Evolutionary conservation across 2,888 invertebrate genomes (phyloP), one percentile per base, ranked within the genome.

Genomic region (Cacoxenus indagator): DNA sequence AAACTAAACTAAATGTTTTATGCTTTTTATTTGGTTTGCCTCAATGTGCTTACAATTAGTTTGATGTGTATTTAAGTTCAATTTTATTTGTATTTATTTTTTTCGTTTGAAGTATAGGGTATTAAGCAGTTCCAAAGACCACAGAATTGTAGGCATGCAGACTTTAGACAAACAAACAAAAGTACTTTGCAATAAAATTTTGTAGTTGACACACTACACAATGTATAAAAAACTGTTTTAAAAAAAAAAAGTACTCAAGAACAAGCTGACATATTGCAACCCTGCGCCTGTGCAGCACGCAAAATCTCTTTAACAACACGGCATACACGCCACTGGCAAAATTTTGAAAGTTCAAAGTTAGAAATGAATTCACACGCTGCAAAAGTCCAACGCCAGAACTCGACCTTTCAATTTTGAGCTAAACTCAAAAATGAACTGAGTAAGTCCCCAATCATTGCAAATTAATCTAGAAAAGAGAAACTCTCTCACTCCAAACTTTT

Each of bases 401-500:
- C 26, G 68, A 61, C 61, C 29, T 22, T 68, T 67, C 57, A 68
- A 65, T 68, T 71, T 71, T 67, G 70, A 71, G 45, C 37, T 19
- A 6, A 31, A 17, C 51, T 71, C 67, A 68, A 70, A 68, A 70
- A 51, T 68, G 48, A 66, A 68, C 22, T 37, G 67, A 55, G 37
- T 67, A 67, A 48, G 59, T 17, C n/a, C 37, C 31, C 26, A 51
- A 51, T 51, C 51, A 4, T 19, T 2, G 19, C 27, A 4, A 64
- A 19, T 19, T 26, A 14, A 19, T 31, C 65, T 17, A 51, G 48
- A 31, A 64, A 43, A 73, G 73, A 67, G 70, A 64, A 73, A 65
- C 70, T 70, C 64, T 67, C 51, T 67, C 65, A 69, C 67, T 73
- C 46, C 64, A 72, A 73, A 69, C 75, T 62, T 46, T 65, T 82